Conservation (phyloP, 2,888 invertebrate species). For the Branchipolynoe longqiensis region DNA sequence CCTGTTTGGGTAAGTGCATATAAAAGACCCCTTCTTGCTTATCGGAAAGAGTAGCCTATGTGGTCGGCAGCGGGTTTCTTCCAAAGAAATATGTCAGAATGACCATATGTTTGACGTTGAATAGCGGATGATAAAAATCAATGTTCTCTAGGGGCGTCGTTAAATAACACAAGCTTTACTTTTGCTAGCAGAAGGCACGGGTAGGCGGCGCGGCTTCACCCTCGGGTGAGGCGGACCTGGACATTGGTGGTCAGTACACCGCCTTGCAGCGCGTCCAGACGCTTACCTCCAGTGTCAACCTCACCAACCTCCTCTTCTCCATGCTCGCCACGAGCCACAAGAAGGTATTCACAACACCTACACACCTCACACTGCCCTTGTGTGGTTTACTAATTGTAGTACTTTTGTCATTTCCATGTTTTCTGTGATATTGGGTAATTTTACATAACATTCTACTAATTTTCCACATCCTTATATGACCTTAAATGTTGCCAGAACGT, state of each 20-base stretch:
- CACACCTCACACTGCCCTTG: too few species aligned
- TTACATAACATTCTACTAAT: neutral
- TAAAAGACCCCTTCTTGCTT: too few species aligned
- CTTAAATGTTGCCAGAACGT: too few species aligned
- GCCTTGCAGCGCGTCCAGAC: slow-evolving; percentile 86
- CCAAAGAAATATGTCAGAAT: too few species aligned
- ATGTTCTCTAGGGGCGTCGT: too few species aligned
- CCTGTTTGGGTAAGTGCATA: too few species aligned
- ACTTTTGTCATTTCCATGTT: neutral
- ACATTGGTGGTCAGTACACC: slow-evolving; percentile 71
- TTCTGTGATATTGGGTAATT: neutral
- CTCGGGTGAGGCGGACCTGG: slow-evolving; percentile 19
- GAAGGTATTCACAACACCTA: too few species aligned
- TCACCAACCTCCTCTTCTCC: slow-evolving; percentile 92
- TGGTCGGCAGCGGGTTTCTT: too few species aligned
- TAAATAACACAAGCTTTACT: too few species aligned
- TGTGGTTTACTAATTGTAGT: neutral
- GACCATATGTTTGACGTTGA: too few species aligned
- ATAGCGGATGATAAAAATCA: too few species aligned
- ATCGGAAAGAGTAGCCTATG: too few species aligned
- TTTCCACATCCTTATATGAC: neutral
- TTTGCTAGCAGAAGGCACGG: slow-evolving; percentile 29
- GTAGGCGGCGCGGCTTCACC: neutral
- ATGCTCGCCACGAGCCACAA: slow-evolving; percentile 94
- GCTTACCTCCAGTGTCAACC: slow-evolving; percentile 87